A percentile compares a stretch with the other conserved stretches of the same genome.
Conservation (phyloP, 1,140 invertebrate species). For the Orchesella cincta region DNA sequence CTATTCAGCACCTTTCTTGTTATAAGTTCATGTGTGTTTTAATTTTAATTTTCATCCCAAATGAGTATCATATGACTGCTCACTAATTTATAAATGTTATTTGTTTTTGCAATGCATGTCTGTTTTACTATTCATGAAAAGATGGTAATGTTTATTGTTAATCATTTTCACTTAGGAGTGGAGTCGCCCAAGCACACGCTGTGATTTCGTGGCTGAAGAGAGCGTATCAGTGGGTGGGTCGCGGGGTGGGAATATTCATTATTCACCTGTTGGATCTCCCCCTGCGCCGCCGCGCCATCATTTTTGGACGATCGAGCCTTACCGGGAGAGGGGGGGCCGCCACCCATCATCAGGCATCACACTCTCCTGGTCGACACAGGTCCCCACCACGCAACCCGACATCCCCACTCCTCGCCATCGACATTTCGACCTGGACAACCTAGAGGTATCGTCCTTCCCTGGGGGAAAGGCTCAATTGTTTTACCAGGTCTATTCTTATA, state of each 20-base stretch:
- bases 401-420: slow-evolving; percentile 52
- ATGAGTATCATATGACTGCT: no score
- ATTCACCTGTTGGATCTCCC: slow-evolving; percentile 51
- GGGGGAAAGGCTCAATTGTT: slow-evolving; percentile 35
- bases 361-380: slow-evolving; percentile 51
- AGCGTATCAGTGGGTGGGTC: slow-evolving; percentile 40
- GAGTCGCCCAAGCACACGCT: slow-evolving; percentile 51
- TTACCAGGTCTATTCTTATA: slow-evolving; percentile 30
- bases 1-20: no score
- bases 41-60: no score
- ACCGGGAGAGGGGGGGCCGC: slow-evolving; percentile 41
- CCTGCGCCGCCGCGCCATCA: slow-evolving; percentile 49
- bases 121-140: no score
- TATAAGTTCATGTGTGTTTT: no score
- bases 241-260: slow-evolving; percentile 38
- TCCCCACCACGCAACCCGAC: slow-evolving; percentile 51
- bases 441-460: slow-evolving; percentile 33
- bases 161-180: slow-evolving; percentile 49
- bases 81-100: no score
- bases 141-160: no score
- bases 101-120: not conserved
- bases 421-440: slow-evolving; percentile 40
- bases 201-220: slow-evolving; percentile 52
- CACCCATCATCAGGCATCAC: slow-evolving; percentile 52
- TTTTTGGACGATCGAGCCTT: slow-evolving; percentile 44